These are phyloP conservation scores for Orestias chungarensis DNA, from an alignment of 2,797 vertebrate genomes.

Conservation along the genomic window DNA sequence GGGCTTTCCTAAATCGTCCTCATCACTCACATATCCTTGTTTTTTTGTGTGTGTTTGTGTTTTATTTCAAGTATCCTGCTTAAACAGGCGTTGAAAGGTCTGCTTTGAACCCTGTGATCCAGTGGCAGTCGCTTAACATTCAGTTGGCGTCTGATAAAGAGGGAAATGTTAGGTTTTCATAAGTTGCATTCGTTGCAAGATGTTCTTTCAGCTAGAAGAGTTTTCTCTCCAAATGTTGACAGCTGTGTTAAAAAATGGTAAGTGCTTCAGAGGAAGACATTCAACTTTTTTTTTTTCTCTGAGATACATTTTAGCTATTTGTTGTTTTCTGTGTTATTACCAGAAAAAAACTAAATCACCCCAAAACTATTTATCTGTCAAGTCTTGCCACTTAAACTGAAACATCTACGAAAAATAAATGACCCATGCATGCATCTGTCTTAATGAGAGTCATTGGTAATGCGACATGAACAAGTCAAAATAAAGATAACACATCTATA, in stretches of 20 bases:
- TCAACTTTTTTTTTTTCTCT: constrained; percentile 57
- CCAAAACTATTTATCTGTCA: constrained; percentile 50
- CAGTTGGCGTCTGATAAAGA: constrained; percentile 25
- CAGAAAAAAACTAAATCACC: constrained; percentile 50
- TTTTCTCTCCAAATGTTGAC: constrained; percentile 61
- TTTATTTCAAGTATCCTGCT: constrained; percentile 24
- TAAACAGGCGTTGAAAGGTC: constrained; percentile 48
- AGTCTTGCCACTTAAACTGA: constrained; percentile 41
- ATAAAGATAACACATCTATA: constrained; percentile 61
- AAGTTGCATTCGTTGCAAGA: constrained; percentile 49
- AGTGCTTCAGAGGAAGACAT: constrained; percentile 55
- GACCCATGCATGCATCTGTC: constrained; percentile 44
- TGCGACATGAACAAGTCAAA: constrained; percentile 46
- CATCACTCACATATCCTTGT: constrained; percentile 51
- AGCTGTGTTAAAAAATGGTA: constrained; percentile 66
- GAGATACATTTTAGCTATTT: constrained; percentile 51
- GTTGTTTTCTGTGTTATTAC: constrained; percentile 37
- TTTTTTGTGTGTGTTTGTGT: constrained; percentile 1
- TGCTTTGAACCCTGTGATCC: constrained; percentile 41
- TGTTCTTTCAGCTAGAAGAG: constrained; percentile 38
- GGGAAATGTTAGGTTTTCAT: constrained; percentile 49
- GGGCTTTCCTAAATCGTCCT: constrained; percentile 28
- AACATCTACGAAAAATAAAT: constrained; percentile 36
- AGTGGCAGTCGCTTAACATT: constrained; percentile 38
- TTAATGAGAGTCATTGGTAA: constrained; percentile 42